phyloP scores from a whole-genome alignment of 1,140 invertebrate species.

The Onthophagus taurus region DNA sequence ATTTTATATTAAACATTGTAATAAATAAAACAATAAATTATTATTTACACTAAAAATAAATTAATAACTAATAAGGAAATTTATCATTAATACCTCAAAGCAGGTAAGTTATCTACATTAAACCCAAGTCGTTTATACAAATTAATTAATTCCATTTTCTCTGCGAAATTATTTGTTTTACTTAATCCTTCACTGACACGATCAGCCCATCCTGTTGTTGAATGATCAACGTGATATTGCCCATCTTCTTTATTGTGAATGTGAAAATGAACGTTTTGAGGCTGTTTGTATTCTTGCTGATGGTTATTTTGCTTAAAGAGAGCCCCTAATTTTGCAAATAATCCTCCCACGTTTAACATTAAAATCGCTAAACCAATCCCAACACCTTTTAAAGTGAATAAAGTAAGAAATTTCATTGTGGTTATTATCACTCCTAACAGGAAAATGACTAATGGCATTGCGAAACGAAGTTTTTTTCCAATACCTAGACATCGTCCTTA shows the following conservation, averaged over 20 bases:
- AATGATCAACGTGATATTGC: background rate
- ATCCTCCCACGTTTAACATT: conserved; percentile 24
- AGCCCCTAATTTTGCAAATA: conserved; percentile 20
- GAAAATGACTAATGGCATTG: conserved; percentile 27
- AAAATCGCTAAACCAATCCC: conserved; percentile 24
- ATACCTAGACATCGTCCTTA: conserved; percentile 29
- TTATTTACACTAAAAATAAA: too few species aligned
- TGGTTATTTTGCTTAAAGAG: conserved; percentile 12
- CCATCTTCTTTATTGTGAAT: conserved; percentile 19
- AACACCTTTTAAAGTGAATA: conserved; percentile 32
- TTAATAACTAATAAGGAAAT: too few species aligned
- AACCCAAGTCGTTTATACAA: conserved; percentile 20
- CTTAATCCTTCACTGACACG: conserved; percentile 15
- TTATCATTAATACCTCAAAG: too few species aligned
- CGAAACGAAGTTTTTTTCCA: conserved; percentile 22
- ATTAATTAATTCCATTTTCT: conserved; percentile 19
- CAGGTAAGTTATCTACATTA: conserved; percentile 13
- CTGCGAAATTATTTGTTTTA: conserved; percentile 11
- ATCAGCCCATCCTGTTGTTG: conserved; percentile 12
- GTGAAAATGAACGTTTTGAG: conserved; percentile 23
- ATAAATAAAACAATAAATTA: too few species aligned
- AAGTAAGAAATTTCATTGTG: conserved; percentile 25
- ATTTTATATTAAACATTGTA: too few species aligned
- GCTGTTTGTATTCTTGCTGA: conserved; percentile 6
- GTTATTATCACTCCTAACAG: conserved; percentile 30